Evolutionary conservation across 2,113 vertebrate species (phyloP).

Genomic region (Bubo blakistoni): DNA sequence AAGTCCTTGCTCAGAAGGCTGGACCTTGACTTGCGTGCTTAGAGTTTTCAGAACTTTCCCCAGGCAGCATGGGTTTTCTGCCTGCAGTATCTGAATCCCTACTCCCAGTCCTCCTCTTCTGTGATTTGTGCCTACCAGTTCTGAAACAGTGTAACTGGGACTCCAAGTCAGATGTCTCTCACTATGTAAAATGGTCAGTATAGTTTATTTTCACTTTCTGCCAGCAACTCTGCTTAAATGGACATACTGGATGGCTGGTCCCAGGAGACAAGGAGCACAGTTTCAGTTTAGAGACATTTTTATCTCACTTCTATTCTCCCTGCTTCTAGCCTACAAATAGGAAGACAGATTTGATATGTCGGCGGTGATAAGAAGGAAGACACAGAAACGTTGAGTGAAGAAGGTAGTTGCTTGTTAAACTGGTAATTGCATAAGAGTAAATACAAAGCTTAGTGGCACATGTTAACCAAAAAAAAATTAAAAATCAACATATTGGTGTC

Average conservation of each 20-base stretch:
- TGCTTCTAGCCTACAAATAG: neutral
- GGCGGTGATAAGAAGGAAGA: neutral
- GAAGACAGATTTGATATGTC: neutral
- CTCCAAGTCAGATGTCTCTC: neutral
- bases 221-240: neutral
- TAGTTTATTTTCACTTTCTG: neutral
- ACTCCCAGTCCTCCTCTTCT: neutral
- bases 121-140: neutral
- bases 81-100: neutral
- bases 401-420: neutral
- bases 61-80: neutral
- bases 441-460: neutral
- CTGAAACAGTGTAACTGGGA: neutral
- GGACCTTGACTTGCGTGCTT: neutral
- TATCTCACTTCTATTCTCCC: neutral
- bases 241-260: neutral
- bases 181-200: neutral
- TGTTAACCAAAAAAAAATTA: neutral
- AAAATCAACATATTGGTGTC: neutral
- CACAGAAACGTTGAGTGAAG: neutral
- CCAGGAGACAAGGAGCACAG: neutral
- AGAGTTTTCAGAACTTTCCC: neutral
- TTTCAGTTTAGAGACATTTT: neutral
- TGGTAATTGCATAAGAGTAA: neutral
- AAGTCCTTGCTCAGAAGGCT: neutral